Percentiles rank a stretch among this genome's conserved stretches.
Conservation (phyloP, 1,140 invertebrate genomes). For the Polypedilum vanderplanki region DNA sequence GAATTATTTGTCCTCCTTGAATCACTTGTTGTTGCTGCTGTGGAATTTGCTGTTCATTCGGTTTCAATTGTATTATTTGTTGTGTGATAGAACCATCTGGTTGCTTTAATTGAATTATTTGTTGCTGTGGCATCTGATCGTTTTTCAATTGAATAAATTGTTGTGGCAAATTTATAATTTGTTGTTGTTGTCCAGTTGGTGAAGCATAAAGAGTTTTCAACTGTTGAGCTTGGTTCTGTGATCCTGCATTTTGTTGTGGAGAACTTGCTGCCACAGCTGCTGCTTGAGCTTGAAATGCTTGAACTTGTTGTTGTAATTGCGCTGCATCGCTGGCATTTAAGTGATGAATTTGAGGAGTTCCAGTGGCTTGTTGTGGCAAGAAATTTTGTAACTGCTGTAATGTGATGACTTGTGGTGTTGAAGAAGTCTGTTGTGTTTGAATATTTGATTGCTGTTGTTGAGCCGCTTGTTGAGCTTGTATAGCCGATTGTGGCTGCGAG, state of each 20-base stretch:
- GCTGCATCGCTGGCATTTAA: constrained; percentile 18
- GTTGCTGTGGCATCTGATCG: constrained; percentile 1
- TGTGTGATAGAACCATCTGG: not conserved
- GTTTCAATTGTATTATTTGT: constrained; percentile 14
- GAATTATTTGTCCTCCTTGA: constrained; percentile 29
- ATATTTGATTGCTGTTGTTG: not conserved
- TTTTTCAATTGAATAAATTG: constrained; percentile 23
- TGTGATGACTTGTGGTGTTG: constrained; percentile 20
- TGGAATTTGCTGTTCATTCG: not conserved
- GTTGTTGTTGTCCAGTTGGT: not conserved
- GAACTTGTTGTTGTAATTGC: constrained; percentile 26
- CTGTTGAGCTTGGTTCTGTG: not conserved
- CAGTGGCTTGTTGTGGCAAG: not conserved
- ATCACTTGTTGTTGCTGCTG: constrained; percentile 42
- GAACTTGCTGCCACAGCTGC: not conserved
- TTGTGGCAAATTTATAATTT: not conserved
- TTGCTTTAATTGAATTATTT: constrained; percentile 19
- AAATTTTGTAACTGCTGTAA: constrained; percentile 3
- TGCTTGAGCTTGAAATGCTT: constrained; percentile 9
- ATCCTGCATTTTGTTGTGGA: not conserved
- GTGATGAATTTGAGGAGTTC: not conserved
- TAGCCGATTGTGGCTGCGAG: not conserved
- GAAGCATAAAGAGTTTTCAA: not conserved
- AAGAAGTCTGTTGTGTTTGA: not conserved
- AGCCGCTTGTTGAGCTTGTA: not conserved